phyloP scores from a whole-genome alignment of 2,888 invertebrate genomes.

The Rutpela maculata region DNA sequence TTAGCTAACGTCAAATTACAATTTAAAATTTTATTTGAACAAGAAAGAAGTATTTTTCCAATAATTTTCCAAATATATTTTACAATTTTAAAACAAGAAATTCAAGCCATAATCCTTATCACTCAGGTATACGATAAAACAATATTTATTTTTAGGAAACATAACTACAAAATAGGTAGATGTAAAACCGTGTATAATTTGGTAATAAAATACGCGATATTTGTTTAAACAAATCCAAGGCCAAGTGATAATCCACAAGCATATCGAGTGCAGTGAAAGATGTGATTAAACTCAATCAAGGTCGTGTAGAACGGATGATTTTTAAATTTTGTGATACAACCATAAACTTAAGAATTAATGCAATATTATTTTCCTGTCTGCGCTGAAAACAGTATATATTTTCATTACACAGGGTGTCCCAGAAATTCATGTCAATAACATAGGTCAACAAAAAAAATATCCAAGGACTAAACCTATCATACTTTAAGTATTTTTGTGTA shows the following conservation, averaged over 20 bases:
- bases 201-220: not conserved
- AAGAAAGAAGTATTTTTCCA: too few species aligned
- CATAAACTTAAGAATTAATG: too few species aligned
- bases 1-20: too few species aligned
- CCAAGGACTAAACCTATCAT: too few species aligned
- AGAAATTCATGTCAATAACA: too few species aligned
- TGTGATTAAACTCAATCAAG: slow-evolving; percentile 13
- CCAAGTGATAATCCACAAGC: slow-evolving; percentile 3
- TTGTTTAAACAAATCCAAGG: slow-evolving; percentile 22
- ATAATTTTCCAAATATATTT: not conserved
- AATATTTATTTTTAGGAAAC: not conserved
- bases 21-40: too few species aligned
- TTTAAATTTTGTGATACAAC: too few species aligned
- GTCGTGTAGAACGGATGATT: not conserved
- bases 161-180: not conserved
- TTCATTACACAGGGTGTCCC: too few species aligned
- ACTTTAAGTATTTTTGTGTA: too few species aligned
- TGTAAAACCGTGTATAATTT: not conserved
- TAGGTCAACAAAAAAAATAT: too few species aligned
- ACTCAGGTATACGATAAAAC: not conserved
- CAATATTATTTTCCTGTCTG: too few species aligned
- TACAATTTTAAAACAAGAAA: not conserved
- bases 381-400: too few species aligned
- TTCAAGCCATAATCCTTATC: not conserved
- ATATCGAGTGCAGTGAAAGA: not conserved